Base-by-base conservation (phyloP, 35 echinoderm and acorn worm species). In the Stichopus chloronotus region DNA sequence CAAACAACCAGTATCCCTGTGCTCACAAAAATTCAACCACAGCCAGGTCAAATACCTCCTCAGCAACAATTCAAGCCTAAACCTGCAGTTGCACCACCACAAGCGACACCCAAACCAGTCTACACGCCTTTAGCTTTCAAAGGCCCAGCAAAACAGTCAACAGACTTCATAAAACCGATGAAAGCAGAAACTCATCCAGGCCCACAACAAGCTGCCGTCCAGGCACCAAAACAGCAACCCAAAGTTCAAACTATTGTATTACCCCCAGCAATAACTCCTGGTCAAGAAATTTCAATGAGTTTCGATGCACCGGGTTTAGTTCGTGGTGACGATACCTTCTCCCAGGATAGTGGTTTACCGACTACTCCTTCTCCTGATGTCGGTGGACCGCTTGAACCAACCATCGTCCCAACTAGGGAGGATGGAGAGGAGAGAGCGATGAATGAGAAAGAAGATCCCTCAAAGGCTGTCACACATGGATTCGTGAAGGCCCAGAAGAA, bases 401-500 rank as follows among this genome's bases (percentile, higher is more conserved):
- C 7, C 10, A 91, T 79, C 23, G 16, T 57, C 53, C 52, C 69
- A 19, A 58, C 52, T 17, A 79, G 6, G 17, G 69, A 78, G 16
- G 71, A 77, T 53, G 90, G 79, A 58, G 90, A 91, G 65, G 88
- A 90, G 14, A 59, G 57, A 43, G 17, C 17, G 0, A 7, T 52
- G 17, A 61, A 89, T 30, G 90, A 91, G 90, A 78, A 56, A 77
- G 90, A 91, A 53, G 71, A 91, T 43, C 71, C 90, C 17, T 57
- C 53, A 10, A 79, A 22, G 54, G 5, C 16, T 7, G 90, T 91
- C 16, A 77, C 69, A 8, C 76, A 30, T 57, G 90, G 90, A 21
- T 91, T 91, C 54, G 90, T 91, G 55, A 91, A 79, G 57, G 43
- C 71, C 79, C 90, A 91, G 54, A 91, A 72, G 90, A 91, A 91